A percentile compares a stretch with the other conserved stretches of the same genome.
These are phyloP conservation scores for Microplitis demolitor DNA, from an alignment of 1,140 invertebrate species.

Conservation along the genomic window DNA sequence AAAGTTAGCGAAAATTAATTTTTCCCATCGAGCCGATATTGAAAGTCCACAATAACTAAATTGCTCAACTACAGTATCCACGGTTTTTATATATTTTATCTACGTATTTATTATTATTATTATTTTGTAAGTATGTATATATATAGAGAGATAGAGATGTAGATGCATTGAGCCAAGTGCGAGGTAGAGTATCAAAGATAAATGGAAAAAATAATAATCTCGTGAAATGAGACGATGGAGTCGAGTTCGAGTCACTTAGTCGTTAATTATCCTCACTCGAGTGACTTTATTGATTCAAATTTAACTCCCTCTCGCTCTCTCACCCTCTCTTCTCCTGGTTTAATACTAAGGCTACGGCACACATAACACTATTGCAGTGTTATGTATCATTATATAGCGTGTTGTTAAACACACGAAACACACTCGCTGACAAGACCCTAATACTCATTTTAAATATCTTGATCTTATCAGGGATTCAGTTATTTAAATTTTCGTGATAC, in stretches of 20 bases:
- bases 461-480: no score
- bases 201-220: background rate
- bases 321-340: background rate
- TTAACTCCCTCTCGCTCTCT: background rate
- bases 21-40: no score
- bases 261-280: constrained; percentile 8
- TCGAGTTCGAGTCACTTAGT: constrained; percentile 9
- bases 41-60: no score
- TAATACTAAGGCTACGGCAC: background rate
- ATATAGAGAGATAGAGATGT: no score
- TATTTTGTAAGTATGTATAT: no score
- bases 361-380: background rate
- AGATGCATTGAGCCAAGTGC: no score
- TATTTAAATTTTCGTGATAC: no score
- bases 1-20: no score
- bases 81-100: background rate
- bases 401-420: background rate
- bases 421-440: no score
- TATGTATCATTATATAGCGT: background rate
- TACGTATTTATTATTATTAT: background rate
- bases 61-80: background rate
- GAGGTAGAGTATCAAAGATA: no score
- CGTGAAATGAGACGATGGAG: background rate
- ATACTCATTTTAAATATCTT: no score
- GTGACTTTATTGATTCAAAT: constrained; percentile 9